These are phyloP conservation scores for Bos javanicus DNA, from an alignment of 2,113 vertebrate genomes.

Conservation along the genomic window DNA sequence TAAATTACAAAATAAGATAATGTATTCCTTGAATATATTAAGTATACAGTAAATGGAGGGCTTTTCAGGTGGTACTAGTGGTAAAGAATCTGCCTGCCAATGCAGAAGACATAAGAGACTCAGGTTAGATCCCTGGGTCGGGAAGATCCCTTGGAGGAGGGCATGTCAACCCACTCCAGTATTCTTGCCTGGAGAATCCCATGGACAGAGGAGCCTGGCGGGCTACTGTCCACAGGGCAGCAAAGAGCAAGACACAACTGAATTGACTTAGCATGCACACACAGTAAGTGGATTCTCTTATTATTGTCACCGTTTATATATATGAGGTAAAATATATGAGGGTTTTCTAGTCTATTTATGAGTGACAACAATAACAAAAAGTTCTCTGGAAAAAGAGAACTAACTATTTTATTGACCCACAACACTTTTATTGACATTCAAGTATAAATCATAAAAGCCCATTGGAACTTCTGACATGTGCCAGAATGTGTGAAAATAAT, in stretches of 20 bases:
- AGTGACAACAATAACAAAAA: not conserved
- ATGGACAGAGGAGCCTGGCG: not conserved
- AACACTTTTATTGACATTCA: not conserved
- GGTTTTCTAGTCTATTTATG: not conserved
- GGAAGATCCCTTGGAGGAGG: not conserved
- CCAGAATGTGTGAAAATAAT: not conserved
- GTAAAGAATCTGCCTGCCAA: not conserved
- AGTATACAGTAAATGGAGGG: not conserved
- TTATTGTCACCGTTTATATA: not conserved
- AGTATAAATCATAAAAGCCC: not conserved
- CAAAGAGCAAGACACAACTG: not conserved
- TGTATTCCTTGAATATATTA: not conserved
- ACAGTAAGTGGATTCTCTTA: not conserved
- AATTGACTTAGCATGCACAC: accelerated
- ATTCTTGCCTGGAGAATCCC: not conserved
- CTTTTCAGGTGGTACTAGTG: not conserved
- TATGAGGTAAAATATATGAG: not conserved
- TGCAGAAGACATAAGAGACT: not conserved
- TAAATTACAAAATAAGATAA: not conserved
- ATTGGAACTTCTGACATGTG: not conserved
- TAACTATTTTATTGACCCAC: not conserved
- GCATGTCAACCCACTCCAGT: not conserved
- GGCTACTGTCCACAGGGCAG: not conserved
- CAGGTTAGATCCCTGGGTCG: not conserved
- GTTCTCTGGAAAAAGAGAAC: not conserved